Base-by-base conservation (phyloP, 2,113 vertebrate genomes). In the Pachyramphus minor region DNA sequence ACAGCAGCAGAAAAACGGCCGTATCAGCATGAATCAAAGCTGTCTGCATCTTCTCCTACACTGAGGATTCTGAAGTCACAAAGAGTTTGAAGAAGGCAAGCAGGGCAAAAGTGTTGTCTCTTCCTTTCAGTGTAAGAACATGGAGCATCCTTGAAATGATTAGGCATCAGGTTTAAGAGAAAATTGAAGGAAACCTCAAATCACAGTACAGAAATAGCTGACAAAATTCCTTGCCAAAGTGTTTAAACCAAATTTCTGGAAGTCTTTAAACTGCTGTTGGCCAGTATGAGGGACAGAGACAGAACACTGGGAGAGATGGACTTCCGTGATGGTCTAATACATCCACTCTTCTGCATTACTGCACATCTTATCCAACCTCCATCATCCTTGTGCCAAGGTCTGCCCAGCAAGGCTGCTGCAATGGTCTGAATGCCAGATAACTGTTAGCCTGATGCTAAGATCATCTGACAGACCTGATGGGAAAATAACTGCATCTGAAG, bases 401-500 rank as follows among this genome's bases (percentile, higher is more conserved):
- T 93, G 55, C 56, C 24, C 76, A 72, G 68, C 64, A 52, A 90
- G 73, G 73, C 64, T 97, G 80, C 91, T 56, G 80, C 89, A 84
- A 18, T 52, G 37, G 80, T 95, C 64, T 84, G 80, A 87, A 55
- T 56, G 60, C 56, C 91, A 87, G 68, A 15, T 69, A 74, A 21
- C 42, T 86, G 42, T 71, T 86, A 88, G 18, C 73, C 55, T 90
- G 76, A 88, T 78, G 52, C 37, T 95, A 81, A 93, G 91, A 75
- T 89, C 52, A 74, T 81, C 80, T 95, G 89, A 91, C 91, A 92
- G 73, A 84, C 66, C 66, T 94, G 73, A 59, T 63, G 52, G 73
- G 45, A 68, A 95, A 91, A 81, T 35, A 93, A 66, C 56, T 92
- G 91, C 86, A 64, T 52, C 71, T 84, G 69, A 87, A 92, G 22